Percentiles rank a stretch among this genome's conserved stretches.
Conservation (phyloP, 2,888 invertebrate species). For the Tupiocoris notatus region DNA sequence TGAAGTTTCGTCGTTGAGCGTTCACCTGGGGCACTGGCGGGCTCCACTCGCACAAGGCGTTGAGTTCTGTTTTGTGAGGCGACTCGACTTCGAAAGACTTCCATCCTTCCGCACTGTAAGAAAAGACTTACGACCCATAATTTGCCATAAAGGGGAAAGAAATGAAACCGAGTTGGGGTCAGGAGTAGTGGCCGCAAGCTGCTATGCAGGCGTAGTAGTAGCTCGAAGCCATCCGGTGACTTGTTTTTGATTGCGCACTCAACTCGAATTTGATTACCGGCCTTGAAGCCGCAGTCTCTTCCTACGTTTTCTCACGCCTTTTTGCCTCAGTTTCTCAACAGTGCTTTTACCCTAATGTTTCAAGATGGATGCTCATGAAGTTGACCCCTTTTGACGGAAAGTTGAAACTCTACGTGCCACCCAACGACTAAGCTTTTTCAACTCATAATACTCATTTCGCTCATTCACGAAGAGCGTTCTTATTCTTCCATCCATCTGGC, state of each 20-base stretch:
- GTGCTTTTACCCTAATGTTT: constrained; percentile 36
- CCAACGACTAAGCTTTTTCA: neutral
- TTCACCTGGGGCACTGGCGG: neutral
- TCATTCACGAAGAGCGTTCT: constrained; percentile 21
- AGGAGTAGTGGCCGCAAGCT: too few species aligned
- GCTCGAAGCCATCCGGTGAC: constrained; percentile 15
- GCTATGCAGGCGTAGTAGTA: neutral
- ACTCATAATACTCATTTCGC: neutral
- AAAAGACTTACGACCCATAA: constrained; percentile 41
- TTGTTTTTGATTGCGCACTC: constrained; percentile 44
- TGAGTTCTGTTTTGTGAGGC: neutral
- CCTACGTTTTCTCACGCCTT: constrained; percentile 39
- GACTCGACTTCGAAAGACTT: neutral
- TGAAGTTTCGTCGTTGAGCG: neutral
- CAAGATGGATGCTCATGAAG: constrained; percentile 25
- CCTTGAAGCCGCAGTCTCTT: neutral
- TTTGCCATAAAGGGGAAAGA: constrained; percentile 35
- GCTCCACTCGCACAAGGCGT: neutral
- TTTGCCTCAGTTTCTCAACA: constrained; percentile 39
- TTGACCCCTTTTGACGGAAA: constrained; percentile 8
- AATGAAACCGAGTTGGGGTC: constrained; percentile 3
- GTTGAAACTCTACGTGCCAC: neutral
- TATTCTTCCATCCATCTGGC: constrained; percentile 12
- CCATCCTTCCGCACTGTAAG: constrained; percentile 25
- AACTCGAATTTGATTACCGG: constrained; percentile 42